These are phyloP conservation scores for Buphagus erythrorhynchus DNA, from an alignment of 2,797 vertebrate genomes.

Conservation along the genomic window DNA sequence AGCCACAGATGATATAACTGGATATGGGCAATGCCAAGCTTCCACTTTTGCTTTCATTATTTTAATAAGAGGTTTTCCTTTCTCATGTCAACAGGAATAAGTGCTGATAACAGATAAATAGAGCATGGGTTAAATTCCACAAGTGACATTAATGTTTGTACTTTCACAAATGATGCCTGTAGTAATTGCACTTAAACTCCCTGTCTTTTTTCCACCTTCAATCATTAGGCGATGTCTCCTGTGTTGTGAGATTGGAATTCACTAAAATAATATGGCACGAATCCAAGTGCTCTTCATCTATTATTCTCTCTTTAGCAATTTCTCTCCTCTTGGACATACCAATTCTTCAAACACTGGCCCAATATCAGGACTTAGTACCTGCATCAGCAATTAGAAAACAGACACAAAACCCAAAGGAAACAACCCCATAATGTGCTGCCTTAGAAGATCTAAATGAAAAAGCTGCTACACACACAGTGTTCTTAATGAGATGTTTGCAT, in stretches of 20 bases:
- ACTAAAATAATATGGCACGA: not conserved
- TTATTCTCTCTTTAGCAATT: not conserved
- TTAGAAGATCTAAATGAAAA: not conserved
- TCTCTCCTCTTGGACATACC: not conserved
- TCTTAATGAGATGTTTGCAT: not conserved
- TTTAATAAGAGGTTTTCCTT: not conserved
- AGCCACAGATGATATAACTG: not conserved
- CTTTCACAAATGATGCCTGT: not conserved
- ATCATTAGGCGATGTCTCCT: not conserved
- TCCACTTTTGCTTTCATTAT: constrained; percentile 8
- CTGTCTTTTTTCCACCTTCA: not conserved
- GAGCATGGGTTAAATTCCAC: not conserved
- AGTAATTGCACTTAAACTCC: not conserved
- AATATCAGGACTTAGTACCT: not conserved
- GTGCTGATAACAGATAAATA: not conserved
- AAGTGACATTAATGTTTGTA: not conserved
- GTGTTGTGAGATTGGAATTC: not conserved
- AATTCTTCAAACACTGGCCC: not conserved
- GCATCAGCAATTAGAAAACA: not conserved
- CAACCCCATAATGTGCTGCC: not conserved
- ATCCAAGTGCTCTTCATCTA: not conserved
- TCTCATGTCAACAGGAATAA: not conserved
- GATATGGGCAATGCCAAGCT: not conserved
- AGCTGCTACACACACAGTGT: not conserved
- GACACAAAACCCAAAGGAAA: not conserved